Base-by-base conservation (phyloP, 2,888 invertebrate genomes). In the Tiliacea aurago region DNA sequence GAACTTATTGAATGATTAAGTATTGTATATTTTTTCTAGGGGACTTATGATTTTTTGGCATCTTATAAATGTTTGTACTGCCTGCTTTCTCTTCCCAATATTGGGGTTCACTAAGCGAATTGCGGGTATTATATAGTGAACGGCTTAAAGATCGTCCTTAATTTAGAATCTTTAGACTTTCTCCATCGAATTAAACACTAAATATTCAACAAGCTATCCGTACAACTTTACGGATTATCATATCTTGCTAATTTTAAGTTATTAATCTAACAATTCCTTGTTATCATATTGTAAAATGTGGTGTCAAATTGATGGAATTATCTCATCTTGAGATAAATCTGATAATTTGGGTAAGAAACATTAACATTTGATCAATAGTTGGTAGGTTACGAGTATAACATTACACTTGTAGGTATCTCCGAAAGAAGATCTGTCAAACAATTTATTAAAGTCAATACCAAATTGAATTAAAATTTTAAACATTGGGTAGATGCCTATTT, bases 231-330 rank as follows among this genome's bases (percentile, higher is more conserved):
- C 4, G 43, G 41, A 62, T 78, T 41, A 73, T 20, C 33, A 68
- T 78, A 58, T 58, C 56, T 37, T 56, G 33, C 7, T 78, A 18
- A 75, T 43, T 47, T 69, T 20, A 43, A 75, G 41, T 69, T 69
- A 43, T 59, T 64, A 56, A 70, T 81, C 20, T 43, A 43, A 58
- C 23, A 55, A 75, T 49, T 55, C 6, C 47, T 76, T 28, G 15
- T 55, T 64, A 55, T 20, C 28, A 63, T 64, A 80, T 49, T 58
- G 56, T 55, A 33, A 64, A 69, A 45, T 70, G 59, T 45, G 20
- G 7, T 55, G 55, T 64, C 20, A 74, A 55, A 53, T 53, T 53
- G 41, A 80, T 64, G 59, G 49, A 41, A 70, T 65, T 51, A 80
- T 56, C 45, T 80, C 10, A 15, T 67, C 49, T 66, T 58, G 10